These are phyloP conservation scores for Pseudochirops corinnae DNA, from an alignment of 2,797 vertebrate species.

Conservation along the genomic window DNA sequence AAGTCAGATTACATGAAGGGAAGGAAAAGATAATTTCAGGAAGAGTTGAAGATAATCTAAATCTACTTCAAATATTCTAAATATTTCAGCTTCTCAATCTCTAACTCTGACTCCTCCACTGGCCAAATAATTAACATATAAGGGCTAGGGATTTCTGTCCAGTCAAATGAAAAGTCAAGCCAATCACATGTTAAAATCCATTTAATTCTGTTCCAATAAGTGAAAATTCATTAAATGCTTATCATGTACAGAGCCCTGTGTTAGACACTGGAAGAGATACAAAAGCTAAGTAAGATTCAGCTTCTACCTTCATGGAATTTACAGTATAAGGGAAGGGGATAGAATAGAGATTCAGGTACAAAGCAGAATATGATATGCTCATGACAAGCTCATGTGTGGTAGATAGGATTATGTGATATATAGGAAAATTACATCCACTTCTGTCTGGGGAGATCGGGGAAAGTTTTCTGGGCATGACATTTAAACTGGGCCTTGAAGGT, in stretches of 20 bases:
- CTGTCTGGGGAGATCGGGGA: background rate
- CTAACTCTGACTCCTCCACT: too few species aligned
- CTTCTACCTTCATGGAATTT: background rate
- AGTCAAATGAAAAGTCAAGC: too few species aligned
- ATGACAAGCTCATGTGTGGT: background rate
- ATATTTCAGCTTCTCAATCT: too few species aligned
- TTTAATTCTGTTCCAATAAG: too few species aligned
- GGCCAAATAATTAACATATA: too few species aligned
- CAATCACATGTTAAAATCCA: too few species aligned
- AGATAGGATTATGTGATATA: background rate
- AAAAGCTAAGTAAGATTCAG: background rate
- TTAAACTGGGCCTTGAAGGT: background rate
- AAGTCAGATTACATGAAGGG: background rate
- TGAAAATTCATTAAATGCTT: background rate
- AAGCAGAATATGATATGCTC: background rate
- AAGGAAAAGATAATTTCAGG: background rate
- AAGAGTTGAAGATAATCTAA: background rate
- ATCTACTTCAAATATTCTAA: background rate
- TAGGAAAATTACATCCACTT: background rate
- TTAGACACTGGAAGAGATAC: background rate
- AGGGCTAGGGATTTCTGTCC: too few species aligned
- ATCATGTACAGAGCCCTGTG: background rate
- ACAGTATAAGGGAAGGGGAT: background rate
- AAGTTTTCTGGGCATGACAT: background rate
- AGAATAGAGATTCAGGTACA: background rate